phyloP scores from a whole-genome alignment of 2,113 vertebrate species.

The Bambusicola thoracicus region DNA sequence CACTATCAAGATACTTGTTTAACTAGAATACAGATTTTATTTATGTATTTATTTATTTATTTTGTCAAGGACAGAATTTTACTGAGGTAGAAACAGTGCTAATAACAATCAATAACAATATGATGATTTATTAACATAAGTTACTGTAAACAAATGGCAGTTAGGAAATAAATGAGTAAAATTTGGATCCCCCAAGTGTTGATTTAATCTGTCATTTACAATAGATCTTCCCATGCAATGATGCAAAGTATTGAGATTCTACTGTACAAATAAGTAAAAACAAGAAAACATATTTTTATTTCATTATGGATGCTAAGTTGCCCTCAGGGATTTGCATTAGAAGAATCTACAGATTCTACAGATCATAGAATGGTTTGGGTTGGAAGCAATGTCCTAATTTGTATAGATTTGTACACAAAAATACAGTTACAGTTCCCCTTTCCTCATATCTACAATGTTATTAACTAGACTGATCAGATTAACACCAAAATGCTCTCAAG shows the following conservation, averaged over 20 bases:
- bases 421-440: background rate
- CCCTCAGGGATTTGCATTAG: background rate
- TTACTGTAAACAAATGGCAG: background rate
- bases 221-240: background rate
- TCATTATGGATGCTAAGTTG: background rate
- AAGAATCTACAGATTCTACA: background rate
- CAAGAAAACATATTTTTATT: background rate
- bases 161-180: background rate
- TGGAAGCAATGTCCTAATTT: background rate
- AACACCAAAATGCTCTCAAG: background rate
- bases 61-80: background rate
- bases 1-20: background rate
- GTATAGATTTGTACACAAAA: background rate
- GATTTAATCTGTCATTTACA: background rate
- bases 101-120: background rate
- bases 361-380: too few species aligned
- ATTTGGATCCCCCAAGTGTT: background rate
- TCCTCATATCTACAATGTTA: background rate
- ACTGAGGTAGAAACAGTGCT: background rate
- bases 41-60: too few species aligned
- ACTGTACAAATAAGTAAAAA: background rate
- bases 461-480: background rate
- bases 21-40: background rate
- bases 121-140: background rate
- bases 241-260: background rate